Evolutionary conservation across 1,140 invertebrate genomes (phyloP), one percentile per base, ranked within the genome.

Genomic region (Trichonephila inaurata): DNA sequence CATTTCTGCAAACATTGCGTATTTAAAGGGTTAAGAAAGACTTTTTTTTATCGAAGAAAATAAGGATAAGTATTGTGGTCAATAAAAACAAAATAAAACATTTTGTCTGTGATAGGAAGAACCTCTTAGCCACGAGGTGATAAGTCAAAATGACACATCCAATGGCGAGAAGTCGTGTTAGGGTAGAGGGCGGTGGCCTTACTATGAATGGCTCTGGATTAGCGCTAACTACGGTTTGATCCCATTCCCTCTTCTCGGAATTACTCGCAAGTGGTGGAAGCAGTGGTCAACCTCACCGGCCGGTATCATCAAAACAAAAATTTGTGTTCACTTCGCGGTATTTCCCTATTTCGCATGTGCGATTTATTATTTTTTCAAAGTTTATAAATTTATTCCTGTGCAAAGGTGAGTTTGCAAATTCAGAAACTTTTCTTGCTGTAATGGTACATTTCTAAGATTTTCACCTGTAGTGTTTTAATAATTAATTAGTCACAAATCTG

Each of bases 241-340:
- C 72, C 28, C 33, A 28, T 18, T 77, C 72, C 4, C 10, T 69
- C 1, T 77, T 77, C 72, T 77, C n/a, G 6, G 72, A 77, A 77
- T 33, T 77, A 33, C 33, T 77, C 24, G 28, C 28, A 8, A 16
- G 24, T 14, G 72, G 72, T 77, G 72, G 72, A 77, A 77, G 28
- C 72, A 77, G 28, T 40, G 72, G 28, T 77, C 72, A 19, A 28
- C 72, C 33, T 8, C 24, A 18, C 28, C 18, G 28, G 72, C 72
- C 28, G 72, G 72, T 77, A 18, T 19, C 72, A 77, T 77, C 72
- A 77, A 77, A 77, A 77, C 28, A 77, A 77, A 72, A 69, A 21
- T 69, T 24, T 69, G 66, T 1, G n/a, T 24, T 24, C 12, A 28
- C 3, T 28, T 69, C 66, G 51, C 10, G 66, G 8, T 24, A n/a